Percentiles rank a stretch among this genome's conserved stretches.
phyloP scores from a whole-genome alignment of 1,140 invertebrate genomes.

The Diorhabda carinulata region DNA sequence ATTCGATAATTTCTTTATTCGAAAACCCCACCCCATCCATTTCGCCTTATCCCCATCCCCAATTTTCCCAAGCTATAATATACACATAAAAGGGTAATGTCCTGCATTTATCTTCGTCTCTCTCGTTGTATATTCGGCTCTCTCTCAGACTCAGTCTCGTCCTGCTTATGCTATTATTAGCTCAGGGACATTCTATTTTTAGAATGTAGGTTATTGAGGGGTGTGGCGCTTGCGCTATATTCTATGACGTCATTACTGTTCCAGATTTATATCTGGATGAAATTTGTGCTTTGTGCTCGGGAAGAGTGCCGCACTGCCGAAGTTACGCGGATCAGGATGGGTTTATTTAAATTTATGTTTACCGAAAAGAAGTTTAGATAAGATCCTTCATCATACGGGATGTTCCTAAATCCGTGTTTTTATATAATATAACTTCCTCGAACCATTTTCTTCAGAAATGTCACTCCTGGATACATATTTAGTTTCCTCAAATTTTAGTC shows the following conservation, averaged over 20 bases:
- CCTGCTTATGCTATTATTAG: constrained; percentile 46
- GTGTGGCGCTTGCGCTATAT: constrained; percentile 34
- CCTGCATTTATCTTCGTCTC: constrained; percentile 28
- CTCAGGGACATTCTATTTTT: constrained; percentile 48
- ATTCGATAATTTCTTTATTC: too few relatives aligned
- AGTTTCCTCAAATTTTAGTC: too few relatives aligned
- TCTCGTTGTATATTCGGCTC: constrained; percentile 10
- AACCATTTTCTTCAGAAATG: too few relatives aligned
- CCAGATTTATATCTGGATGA: constrained; percentile 33
- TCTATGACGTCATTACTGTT: constrained; percentile 46
- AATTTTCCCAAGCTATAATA: background rate
- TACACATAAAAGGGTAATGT: constrained; percentile 34
- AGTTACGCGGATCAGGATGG: background rate
- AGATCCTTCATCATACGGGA: too few relatives aligned
- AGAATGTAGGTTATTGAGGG: constrained; percentile 44
- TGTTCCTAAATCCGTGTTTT: too few relatives aligned
- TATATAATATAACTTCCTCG: too few relatives aligned
- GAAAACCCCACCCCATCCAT: too few relatives aligned
- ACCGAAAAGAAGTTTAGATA: too few relatives aligned
- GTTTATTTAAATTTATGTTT: background rate
- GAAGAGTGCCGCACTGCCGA: constrained; percentile 18
- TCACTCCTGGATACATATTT: too few relatives aligned
- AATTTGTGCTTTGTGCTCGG: constrained; percentile 5
- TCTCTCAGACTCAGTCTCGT: constrained; percentile 34
- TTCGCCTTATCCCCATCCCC: too few relatives aligned